phyloP scores from a whole-genome alignment of 2,797 vertebrate genomes.

The Bovichtus variegatus region DNA sequence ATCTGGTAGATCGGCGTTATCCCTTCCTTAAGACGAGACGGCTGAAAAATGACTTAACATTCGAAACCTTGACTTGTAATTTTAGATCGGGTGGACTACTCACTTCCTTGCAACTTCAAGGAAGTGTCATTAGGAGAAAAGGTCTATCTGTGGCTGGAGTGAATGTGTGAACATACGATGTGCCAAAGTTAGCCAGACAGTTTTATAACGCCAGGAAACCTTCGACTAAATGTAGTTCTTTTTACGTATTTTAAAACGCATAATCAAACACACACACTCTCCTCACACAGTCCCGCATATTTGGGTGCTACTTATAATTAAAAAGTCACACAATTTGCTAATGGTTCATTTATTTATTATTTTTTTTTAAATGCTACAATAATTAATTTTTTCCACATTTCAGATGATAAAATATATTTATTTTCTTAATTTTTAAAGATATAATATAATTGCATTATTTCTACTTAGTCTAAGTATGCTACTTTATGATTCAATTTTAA shows the following conservation, averaged over 20 bases:
- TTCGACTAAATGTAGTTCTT: neutral
- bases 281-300: neutral
- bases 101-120: slow-evolving; percentile 36
- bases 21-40: neutral
- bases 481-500: neutral
- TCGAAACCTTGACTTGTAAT: neutral
- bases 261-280: neutral
- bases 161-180: neutral
- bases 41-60: neutral
- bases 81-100: neutral
- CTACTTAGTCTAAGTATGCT: neutral
- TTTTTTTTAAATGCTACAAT: neutral
- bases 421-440: neutral
- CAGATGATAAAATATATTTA: neutral
- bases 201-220: neutral
- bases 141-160: neutral
- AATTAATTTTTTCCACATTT: neutral
- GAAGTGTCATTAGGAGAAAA: slow-evolving; percentile 17
- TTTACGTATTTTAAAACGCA: neutral
- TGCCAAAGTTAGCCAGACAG: neutral
- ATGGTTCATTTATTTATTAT: neutral
- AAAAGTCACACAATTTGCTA: neutral
- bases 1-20: neutral
- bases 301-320: slow-evolving; percentile 11
- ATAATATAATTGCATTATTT: neutral